phyloP scores from a whole-genome alignment of 2,888 invertebrate species.

The Sinelater perroti region DNA sequence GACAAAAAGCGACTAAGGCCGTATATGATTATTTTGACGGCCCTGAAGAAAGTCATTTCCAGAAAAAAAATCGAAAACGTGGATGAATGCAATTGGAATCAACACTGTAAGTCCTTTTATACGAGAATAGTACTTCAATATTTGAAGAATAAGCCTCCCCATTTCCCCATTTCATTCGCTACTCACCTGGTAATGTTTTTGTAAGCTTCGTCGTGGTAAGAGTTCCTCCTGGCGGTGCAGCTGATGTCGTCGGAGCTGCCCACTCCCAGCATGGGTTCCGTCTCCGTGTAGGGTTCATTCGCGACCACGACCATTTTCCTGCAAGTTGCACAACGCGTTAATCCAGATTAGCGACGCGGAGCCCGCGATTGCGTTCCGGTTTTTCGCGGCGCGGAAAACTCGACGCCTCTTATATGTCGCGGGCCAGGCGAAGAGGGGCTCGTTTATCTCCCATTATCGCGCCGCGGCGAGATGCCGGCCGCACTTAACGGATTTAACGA shows the following conservation, averaged over 20 bases:
- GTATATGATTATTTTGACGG: no score
- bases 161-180: background rate
- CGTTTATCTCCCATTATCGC: constrained; percentile 1
- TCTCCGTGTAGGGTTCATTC: constrained; percentile 51
- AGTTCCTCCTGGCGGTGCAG: constrained; percentile 40
- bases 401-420: background rate
- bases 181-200: constrained; percentile 51
- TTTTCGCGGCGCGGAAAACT: no score
- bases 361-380: no score
- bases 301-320: constrained; percentile 56
- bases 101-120: no score
- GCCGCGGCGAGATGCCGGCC: background rate
- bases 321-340: no score
- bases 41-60: no score
- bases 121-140: no score
- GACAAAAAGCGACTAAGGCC: no score
- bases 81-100: no score
- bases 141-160: no score
- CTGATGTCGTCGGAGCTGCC: constrained; percentile 42
- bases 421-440: background rate
- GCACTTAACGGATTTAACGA: background rate
- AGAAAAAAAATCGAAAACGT: no score
- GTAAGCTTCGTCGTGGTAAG: constrained; percentile 51
- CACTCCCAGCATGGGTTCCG: constrained; percentile 50
- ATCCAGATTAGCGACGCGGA: no score